phyloP scores from a whole-genome alignment of 2,888 invertebrate species.

The Piscicola geometra region DNA sequence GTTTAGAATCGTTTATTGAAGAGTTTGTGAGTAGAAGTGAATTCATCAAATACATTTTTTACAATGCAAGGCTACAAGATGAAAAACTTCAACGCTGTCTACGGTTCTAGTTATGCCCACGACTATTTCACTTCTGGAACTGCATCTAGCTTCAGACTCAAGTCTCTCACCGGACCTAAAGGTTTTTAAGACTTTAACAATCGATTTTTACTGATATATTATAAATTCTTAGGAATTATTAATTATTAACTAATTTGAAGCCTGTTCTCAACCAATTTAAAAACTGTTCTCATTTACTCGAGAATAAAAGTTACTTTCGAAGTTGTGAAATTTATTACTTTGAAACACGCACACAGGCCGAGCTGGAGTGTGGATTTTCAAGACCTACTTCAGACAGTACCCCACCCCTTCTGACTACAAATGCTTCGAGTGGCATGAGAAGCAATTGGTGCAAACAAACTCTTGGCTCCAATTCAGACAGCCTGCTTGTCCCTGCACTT shows the following conservation, averaged over 20 bases:
- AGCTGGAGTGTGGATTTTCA: constrained; percentile 27
- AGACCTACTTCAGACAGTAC: constrained; percentile 2
- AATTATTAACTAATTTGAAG: no score
- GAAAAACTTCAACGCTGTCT: background rate
- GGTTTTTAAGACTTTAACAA: constrained; percentile 15
- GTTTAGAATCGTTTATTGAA: no score
- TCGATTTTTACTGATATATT: no score
- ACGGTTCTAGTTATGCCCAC: background rate
- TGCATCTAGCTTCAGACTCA: constrained; percentile 20
- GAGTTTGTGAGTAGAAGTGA: background rate
- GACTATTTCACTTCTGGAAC: constrained; percentile 25
- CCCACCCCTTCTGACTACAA: background rate
- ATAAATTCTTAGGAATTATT: no score
- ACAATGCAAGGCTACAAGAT: constrained; percentile 25
- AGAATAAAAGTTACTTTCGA: background rate
- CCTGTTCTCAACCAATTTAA: no score
- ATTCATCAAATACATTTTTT: background rate
- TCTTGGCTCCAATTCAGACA: background rate
- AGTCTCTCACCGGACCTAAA: constrained; percentile 23
- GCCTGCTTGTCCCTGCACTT: constrained; percentile 34
- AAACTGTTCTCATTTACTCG: no score
- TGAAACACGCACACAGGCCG: constrained; percentile 12
- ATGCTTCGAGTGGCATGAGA: constrained; percentile 31
- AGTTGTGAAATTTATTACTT: background rate
- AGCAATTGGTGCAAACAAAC: constrained; percentile 6